A percentile compares a stretch with the other conserved stretches of the same genome.
Conservation (phyloP, 2,797 vertebrate species). For the Pseudopleuronectes americanus region DNA sequence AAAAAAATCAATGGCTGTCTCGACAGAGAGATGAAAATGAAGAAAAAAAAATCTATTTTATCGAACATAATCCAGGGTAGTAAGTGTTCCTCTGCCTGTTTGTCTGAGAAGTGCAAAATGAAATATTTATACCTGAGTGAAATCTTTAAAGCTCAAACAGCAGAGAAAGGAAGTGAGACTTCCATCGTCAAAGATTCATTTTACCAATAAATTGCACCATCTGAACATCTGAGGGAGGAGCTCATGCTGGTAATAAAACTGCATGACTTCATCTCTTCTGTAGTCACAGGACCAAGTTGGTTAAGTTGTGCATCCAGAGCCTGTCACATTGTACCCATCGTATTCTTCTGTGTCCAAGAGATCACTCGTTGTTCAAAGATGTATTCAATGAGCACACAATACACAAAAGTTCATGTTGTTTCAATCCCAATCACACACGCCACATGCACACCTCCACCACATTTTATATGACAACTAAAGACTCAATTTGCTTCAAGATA, state of each 20-base stretch:
- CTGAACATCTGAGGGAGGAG: neutral
- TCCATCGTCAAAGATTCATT: conserved; percentile 5
- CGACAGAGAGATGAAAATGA: conserved; percentile 59
- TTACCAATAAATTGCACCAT: conserved; percentile 24
- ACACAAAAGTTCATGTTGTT: too few relatives aligned
- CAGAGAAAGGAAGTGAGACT: conserved; percentile 13
- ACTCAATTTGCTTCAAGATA: too few relatives aligned
- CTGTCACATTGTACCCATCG: neutral
- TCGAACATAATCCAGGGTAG: conserved; percentile 55
- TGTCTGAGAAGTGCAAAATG: conserved; percentile 39
- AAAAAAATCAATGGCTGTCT: conserved; percentile 54
- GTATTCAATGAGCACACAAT: too few relatives aligned
- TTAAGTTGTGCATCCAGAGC: too few relatives aligned
- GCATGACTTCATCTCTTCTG: neutral
- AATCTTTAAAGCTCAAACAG: conserved; percentile 28
- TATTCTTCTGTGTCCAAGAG: too few relatives aligned
- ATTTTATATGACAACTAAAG: too few relatives aligned
- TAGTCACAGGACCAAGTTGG: neutral
- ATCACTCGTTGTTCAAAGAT: too few relatives aligned
- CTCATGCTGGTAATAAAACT: neutral
- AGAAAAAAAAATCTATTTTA: conserved; percentile 45
- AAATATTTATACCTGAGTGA: conserved; percentile 50
- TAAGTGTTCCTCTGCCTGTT: conserved; percentile 47
- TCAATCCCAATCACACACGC: too few relatives aligned
- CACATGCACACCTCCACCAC: too few relatives aligned